A percentile compares a stretch with the other conserved stretches of the same genome.
Conservation (phyloP, 2,113 vertebrate genomes). For the Macroglossus sobrinus region DNA sequence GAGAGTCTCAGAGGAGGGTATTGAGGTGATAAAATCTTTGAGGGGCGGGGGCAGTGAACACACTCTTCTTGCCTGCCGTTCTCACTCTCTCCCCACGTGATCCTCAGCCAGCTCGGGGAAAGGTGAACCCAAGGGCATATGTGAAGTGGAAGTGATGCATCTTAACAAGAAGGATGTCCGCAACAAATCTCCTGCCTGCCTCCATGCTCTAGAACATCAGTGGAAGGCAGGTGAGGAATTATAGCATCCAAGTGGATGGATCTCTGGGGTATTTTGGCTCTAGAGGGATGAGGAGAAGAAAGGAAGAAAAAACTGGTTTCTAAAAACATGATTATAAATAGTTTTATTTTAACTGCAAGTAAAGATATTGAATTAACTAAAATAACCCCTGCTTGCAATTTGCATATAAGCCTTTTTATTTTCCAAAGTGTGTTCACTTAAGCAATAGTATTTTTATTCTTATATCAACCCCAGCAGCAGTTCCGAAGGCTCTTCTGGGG, state of each 20-base stretch:
- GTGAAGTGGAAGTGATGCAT: constrained; percentile 46
- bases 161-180: constrained; percentile 14
- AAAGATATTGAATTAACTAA: not conserved
- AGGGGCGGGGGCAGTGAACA: not conserved
- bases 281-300: not conserved
- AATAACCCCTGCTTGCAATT: not conserved
- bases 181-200: constrained; percentile 60
- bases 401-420: not conserved
- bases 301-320: not conserved
- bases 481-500: not conserved
- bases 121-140: constrained; percentile 69
- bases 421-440: not conserved
- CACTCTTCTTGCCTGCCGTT: constrained; percentile 19
- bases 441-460: not conserved
- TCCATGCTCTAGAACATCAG: constrained; percentile 34
- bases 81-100: not conserved
- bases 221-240: constrained; percentile 19
- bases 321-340: not conserved
- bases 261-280: not conserved
- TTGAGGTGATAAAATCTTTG: not conserved
- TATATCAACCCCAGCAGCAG: not conserved
- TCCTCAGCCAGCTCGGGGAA: not conserved
- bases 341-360: not conserved
- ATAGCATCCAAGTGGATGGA: not conserved
- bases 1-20: not conserved